Evolutionary conservation across 2,888 invertebrate genomes (phyloP).

Genomic region (Neoitamus cyanurus): DNA sequence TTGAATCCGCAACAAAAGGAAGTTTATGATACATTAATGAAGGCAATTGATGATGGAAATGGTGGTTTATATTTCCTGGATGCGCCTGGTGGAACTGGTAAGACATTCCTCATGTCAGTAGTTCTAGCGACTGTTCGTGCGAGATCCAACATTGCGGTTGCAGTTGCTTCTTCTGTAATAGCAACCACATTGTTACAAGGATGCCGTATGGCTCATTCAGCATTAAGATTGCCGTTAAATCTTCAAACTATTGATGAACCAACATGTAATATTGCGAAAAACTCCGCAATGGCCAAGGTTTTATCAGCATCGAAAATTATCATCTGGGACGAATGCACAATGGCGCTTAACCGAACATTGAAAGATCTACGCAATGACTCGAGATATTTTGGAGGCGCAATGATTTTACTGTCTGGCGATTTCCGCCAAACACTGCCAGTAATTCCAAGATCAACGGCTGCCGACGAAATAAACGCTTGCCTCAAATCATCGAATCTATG

Average conservation of each 20-base stretch:
- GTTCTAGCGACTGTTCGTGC: conserved; percentile 45
- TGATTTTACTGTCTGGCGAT: too few species aligned
- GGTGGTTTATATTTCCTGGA: conserved; percentile 47
- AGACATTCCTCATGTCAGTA: conserved; percentile 48
- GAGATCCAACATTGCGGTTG: conserved; percentile 50
- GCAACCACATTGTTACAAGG: conserved; percentile 55
- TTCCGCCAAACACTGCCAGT: too few species aligned
- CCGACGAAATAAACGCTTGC: too few species aligned
- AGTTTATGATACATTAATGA: conserved; percentile 54
- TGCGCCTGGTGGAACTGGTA: conserved; percentile 51
- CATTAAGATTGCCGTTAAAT: conserved; percentile 53
- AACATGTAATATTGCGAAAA: conserved; percentile 57
- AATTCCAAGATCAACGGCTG: too few species aligned
- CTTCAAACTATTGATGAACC: conserved; percentile 56
- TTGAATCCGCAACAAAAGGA: conserved; percentile 45
- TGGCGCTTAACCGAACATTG: conserved; percentile 56
- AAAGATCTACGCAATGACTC: conserved; percentile 53
- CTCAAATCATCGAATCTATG: too few species aligned
- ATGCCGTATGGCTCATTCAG: conserved; percentile 54
- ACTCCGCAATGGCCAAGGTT: conserved; percentile 58
- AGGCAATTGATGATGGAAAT: conserved; percentile 52
- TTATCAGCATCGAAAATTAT: conserved; percentile 56
- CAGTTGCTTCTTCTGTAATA: conserved; percentile 54
- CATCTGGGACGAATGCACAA: conserved; percentile 57
- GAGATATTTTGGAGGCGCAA: too few species aligned